A percentile compares a stretch with the other conserved stretches of the same genome.
These are phyloP conservation scores for Myotis myotis DNA, from an alignment of 2,797 vertebrate genomes.

Conservation along the genomic window DNA sequence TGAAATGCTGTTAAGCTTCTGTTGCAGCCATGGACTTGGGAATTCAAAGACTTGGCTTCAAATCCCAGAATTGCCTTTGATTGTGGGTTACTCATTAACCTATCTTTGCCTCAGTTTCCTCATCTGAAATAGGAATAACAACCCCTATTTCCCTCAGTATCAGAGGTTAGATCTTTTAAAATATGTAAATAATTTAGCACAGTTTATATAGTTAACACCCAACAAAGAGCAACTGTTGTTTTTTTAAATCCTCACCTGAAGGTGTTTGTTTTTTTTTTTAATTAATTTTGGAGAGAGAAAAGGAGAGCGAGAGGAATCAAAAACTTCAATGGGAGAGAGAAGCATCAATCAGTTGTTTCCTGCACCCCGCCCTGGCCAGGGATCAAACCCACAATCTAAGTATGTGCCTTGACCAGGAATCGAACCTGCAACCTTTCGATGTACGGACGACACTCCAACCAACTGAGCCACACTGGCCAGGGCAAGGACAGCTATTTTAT, in stretches of 20 bases:
- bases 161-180: conserved; percentile 19
- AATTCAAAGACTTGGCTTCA: conserved; percentile 18
- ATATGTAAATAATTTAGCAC: neutral
- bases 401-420: neutral
- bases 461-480: neutral
- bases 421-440: neutral
- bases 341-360: neutral
- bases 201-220: neutral
- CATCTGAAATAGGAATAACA: neutral
- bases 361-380: neutral
- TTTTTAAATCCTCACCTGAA: neutral
- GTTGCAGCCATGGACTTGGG: neutral
- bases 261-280: neutral
- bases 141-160: neutral
- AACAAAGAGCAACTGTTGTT: neutral
- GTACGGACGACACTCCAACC: neutral
- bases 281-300: neutral
- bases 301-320: neutral
- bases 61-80: neutral
- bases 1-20: conserved; percentile 23
- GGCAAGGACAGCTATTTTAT: conserved; percentile 15
- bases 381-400: neutral
- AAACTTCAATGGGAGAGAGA: neutral
- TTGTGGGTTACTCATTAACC: neutral
- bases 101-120: conserved; percentile 2